Evolutionary conservation across 2,113 vertebrate species (phyloP).

Genomic region (Ellobius talpinus): DNA sequence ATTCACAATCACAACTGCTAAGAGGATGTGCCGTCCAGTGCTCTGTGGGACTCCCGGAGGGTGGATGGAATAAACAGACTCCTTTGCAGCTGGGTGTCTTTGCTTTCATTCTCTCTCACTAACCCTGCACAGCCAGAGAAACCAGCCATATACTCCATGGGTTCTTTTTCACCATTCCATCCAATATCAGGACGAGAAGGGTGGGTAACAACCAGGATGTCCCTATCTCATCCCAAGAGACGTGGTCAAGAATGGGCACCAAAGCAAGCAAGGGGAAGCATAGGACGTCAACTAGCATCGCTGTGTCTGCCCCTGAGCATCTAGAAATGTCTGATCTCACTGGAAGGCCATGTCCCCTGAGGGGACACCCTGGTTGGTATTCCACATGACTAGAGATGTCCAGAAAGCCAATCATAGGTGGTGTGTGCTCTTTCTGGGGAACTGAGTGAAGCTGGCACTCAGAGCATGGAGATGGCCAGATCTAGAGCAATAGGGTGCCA

Average conservation of each 20-base stretch:
- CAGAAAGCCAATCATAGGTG: rapidly evolving
- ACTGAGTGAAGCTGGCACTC: not conserved
- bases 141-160: too few relatives aligned
- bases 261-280: rapidly evolving
- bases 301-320: too few relatives aligned
- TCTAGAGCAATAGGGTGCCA: rapidly evolving
- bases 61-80: not conserved
- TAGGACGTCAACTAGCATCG: not conserved
- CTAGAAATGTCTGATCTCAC: not conserved
- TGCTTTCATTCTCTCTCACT: not conserved
- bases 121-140: not conserved
- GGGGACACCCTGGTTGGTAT: not conserved
- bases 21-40: too few relatives aligned
- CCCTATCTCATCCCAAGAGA: not conserved
- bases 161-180: not conserved
- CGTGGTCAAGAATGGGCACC: too few relatives aligned
- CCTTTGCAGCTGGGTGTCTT: not conserved
- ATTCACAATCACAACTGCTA: rapidly evolving
- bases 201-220: not conserved
- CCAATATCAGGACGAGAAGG: not conserved
- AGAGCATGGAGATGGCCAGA: rapidly evolving
- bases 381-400: not conserved
- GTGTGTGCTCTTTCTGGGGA: not conserved
- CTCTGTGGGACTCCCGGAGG: rapidly evolving
- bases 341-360: rapidly evolving